Evolutionary conservation across 2,888 invertebrate species (phyloP), one percentile per base, ranked within the genome.

Genomic region (Melitaea athalia): DNA sequence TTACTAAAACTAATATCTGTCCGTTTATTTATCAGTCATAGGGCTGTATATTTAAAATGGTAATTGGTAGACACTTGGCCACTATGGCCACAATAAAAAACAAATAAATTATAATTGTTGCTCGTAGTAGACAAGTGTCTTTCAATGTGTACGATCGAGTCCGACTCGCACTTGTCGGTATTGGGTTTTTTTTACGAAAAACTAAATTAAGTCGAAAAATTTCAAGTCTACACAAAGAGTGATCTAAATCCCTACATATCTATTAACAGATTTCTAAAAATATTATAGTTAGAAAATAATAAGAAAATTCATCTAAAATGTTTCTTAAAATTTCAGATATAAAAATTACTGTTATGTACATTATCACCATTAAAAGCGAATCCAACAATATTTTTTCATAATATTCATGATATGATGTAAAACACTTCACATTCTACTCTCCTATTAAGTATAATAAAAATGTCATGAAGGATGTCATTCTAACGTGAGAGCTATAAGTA

Each of bases 261-360:
- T 84, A 85, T 84, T 85, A 84, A 85, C 84, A 86, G 83, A 81
- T 82, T 72, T 90, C 89, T 88, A 90, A 89, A 90, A 90, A 90
- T 89, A 89, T 50, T 53, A 47, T 60, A 24, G 42, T 66, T 66
- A 64, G 66, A 67, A 42, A 67, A 63, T 60, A 12, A 43, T 50
- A 64, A 67, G 55, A 68, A 63, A 68, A 59, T 31, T 31, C 31
- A 10, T 53, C 47, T 63, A 60, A 63, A 47, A 55, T 31, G 52
- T 47, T 17, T 15, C 53, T 62, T 62, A 50, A 17, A 65, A 7
- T 43, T 50, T n/a, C 59, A 60, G 66, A 66, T 57, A 64, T 33
- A 33, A 14, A 55, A 33, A 33, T n/a, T n/a, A 14, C 6, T 8
- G 61, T 66, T 45, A 55, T 49, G 61, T n/a, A n/a, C n/a, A 24